These are phyloP conservation scores for Aspiorhynchus laticeps DNA, from an alignment of 2,113 vertebrate genomes.

Conservation along the genomic window DNA sequence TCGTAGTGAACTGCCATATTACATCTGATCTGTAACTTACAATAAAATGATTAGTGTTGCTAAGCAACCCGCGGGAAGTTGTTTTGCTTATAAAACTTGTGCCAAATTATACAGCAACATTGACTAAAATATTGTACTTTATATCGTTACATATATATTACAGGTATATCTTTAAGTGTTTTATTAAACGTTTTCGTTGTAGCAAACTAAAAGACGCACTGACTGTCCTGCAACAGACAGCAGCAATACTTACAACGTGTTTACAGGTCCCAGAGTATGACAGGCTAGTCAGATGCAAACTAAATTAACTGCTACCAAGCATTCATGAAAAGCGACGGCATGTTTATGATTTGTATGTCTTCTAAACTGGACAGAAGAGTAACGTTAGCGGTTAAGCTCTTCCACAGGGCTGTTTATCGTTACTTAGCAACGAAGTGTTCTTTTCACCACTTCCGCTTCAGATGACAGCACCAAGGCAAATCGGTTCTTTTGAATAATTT, in stretches of 20 bases:
- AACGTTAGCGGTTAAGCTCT: background rate
- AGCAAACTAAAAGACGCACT: background rate
- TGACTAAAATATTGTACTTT: background rate
- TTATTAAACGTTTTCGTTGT: background rate
- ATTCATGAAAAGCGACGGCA: background rate
- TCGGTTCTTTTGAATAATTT: background rate
- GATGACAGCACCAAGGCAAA: background rate
- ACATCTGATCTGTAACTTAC: background rate
- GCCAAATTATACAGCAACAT: background rate
- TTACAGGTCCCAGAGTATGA: background rate
- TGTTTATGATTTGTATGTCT: background rate
- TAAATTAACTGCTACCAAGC: background rate
- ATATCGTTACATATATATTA: background rate
- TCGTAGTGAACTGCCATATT: background rate
- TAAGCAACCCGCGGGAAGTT: background rate
- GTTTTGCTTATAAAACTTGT: background rate
- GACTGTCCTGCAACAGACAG: background rate
- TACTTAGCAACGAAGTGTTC: conserved; percentile 29
- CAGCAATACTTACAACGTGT: background rate
- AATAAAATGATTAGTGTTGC: background rate
- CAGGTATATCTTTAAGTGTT: background rate
- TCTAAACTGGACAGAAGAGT: background rate
- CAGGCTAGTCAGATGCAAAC: background rate
- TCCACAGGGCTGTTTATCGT: conserved; percentile 34
- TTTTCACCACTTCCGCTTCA: conserved; percentile 3